Evolutionary conservation across 2,113 vertebrate genomes (phyloP), one percentile per base, ranked within the genome.

Genomic region (Gymnogyps californianus): DNA sequence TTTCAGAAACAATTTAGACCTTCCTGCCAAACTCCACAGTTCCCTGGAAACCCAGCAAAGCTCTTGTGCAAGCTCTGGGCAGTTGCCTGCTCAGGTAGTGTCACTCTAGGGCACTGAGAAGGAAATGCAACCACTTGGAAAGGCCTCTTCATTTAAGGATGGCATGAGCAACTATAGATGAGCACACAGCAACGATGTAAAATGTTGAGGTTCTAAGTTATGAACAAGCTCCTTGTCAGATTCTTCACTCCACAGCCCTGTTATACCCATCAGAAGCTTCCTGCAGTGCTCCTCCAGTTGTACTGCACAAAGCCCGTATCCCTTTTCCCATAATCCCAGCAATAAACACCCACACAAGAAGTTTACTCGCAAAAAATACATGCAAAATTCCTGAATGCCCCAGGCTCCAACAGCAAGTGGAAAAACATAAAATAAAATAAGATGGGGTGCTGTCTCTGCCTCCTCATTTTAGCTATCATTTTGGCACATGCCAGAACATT

Each of bases 401-500:
- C 29, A 54, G 93, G 91, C 87, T 80, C 70, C 74, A 89, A 95
- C 40, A 93, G 66, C 31, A 79, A 91, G 76, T 3, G 79, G 74
- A 75, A 89, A 89, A 97, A 94, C 49, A 57, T 25, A 91, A 78
- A 89, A 85, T 46, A 81, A 80, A 74, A 15, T 88, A 84, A 72
- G 62, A 82, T 31, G 46, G 75, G 89, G 91, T 3, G 15, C 89
- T 94, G 71, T 46, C 82, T 75, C 91, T 83, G 93, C 93, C 95
- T 91, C 66, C 78, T 93, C 46, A 58, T 91, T 93, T 96, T 55
- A 90, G 87, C 83, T 95, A 79, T 95, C 77, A 25, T 83, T 96
- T 95, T 96, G 95, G 95, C 95, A 94, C 71, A 93, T 91, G 89
- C 84, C 74, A 88, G 75, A 93, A 93, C 82, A 87, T 62, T 46